Conservation (phyloP, 1,140 invertebrate species). For the Caenorhabditis brenneri region DNA sequence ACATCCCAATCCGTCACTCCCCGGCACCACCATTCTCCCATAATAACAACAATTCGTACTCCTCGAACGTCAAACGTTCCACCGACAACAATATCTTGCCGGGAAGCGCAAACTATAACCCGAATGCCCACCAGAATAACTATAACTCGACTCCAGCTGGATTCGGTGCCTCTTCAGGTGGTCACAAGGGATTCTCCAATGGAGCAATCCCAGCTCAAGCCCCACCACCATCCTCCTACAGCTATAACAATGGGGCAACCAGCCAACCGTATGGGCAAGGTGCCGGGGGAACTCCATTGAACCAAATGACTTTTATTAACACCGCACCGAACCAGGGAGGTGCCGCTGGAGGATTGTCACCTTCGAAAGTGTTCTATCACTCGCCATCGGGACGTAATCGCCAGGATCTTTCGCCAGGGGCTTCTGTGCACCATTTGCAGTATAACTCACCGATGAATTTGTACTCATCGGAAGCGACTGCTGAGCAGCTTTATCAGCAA, state of each 20-base stretch:
- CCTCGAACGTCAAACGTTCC: not conserved
- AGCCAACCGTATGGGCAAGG: slow-evolving; percentile 20
- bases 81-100: slow-evolving; percentile 1
- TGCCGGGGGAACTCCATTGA: slow-evolving; percentile 48
- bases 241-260: slow-evolving; percentile 48
- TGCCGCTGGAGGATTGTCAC: slow-evolving; percentile 3
- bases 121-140: not conserved
- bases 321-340: not conserved
- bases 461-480: slow-evolving; percentile 63
- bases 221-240: not conserved
- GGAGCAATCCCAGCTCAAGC: slow-evolving; percentile 31
- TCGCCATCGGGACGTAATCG: slow-evolving; percentile 52
- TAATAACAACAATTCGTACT: not conserved
- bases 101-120: slow-evolving; percentile 19
- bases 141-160: slow-evolving; percentile 25
- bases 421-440: slow-evolving; percentile 60
- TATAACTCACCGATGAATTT: slow-evolving; percentile 64
- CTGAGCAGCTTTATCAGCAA: slow-evolving; percentile 63
- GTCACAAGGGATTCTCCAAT: not conserved
- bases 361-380: slow-evolving; percentile 46
- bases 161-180: slow-evolving; percentile 8
- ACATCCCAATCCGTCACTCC: slow-evolving; percentile 43
- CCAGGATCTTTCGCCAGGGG: slow-evolving; percentile 57
- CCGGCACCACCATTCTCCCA: slow-evolving; percentile 12
- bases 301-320: slow-evolving; percentile 51